Percentiles rank a stretch among this genome's conserved stretches.
These are phyloP conservation scores for Rotaria magnacalcarata DNA, from an alignment of 2,888 invertebrate genomes.

Conservation along the genomic window DNA sequence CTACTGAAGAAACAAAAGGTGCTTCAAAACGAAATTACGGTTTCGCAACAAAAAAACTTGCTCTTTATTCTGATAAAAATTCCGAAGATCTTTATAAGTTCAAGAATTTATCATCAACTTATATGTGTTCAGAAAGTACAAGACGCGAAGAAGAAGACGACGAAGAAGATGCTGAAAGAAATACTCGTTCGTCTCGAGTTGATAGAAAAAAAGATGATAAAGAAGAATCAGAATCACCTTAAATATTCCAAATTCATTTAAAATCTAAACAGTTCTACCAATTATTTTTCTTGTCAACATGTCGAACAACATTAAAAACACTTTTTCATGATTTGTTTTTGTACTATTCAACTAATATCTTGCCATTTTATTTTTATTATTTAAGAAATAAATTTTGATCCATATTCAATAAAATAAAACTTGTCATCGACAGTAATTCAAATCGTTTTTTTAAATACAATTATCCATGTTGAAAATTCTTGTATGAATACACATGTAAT, in stretches of 20 bases:
- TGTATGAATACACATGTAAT: too few relatives aligned
- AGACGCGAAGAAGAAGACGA: neutral
- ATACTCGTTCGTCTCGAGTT: neutral
- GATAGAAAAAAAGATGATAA: neutral
- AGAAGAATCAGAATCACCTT: neutral
- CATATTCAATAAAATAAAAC: too few relatives aligned
- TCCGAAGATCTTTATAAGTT: neutral
- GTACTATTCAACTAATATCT: too few relatives aligned
- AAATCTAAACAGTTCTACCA: neutral
- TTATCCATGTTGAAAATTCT: too few relatives aligned
- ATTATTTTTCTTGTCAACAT: too few relatives aligned
- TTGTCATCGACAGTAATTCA: too few relatives aligned
- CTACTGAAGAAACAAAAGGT: neutral
- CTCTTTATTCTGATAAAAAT: neutral
- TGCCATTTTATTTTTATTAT: too few relatives aligned
- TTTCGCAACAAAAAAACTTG: neutral
- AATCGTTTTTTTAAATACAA: too few relatives aligned
- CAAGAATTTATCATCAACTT: neutral
- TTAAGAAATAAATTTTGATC: too few relatives aligned
- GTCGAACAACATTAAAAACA: too few relatives aligned
- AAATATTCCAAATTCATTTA: neutral
- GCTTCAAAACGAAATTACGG: neutral
- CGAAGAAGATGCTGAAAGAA: neutral
- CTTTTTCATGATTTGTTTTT: too few relatives aligned
- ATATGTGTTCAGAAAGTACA: neutral